Evolutionary conservation across 2,113 vertebrate genomes (phyloP), one percentile per base, ranked within the genome.

Genomic region (Axis porcinus): DNA sequence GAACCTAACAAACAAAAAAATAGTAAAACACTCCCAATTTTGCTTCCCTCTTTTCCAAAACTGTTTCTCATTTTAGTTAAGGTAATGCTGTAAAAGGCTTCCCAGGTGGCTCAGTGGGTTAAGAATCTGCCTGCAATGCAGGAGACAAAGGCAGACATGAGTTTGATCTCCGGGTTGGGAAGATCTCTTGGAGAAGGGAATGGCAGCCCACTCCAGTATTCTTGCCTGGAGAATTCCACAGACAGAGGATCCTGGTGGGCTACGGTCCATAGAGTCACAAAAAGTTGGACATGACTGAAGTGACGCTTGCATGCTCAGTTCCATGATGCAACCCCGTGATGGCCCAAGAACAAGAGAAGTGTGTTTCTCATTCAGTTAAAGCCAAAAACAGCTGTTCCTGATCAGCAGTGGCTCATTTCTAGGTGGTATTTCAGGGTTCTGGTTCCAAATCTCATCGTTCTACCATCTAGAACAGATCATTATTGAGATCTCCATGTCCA

Each of bases 81-180:
- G 23, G 4, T 64, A 45, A 64, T 82, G 7, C 50, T 55, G 8
- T 43, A n/a, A 40, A 70, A n/a, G 62, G 67, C n/a, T 40, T 70
- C 67, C 67, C 67, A 23, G 19, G n/a, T 40, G 67, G n/a, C n/a
- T 70, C n/a, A 40, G 2, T 40, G 10, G n/a, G 5, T 40, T 12
- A 70, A 23, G 10, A 70, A 6, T 40, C n/a, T 0, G 19, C n/a
- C 67, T 23, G n/a, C 10, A 23, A 23, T 70, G 67, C 19, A 12
- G 67, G 2, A 40, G 67, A 40, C 10, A 13, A 70, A 40, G 19
- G 11, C n/a, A 40, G 67, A 70, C 67, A 70, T 0, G 19, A 12
- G 10, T 70, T 23, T 70, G 1, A 23, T 40, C n/a, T 40, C n/a
- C 0, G 0, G 19, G 19, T 6, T 40, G n/a, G 67, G n/a, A 70